Conservation (phyloP, 2,888 invertebrate genomes). For the Hipparchia semele region DNA sequence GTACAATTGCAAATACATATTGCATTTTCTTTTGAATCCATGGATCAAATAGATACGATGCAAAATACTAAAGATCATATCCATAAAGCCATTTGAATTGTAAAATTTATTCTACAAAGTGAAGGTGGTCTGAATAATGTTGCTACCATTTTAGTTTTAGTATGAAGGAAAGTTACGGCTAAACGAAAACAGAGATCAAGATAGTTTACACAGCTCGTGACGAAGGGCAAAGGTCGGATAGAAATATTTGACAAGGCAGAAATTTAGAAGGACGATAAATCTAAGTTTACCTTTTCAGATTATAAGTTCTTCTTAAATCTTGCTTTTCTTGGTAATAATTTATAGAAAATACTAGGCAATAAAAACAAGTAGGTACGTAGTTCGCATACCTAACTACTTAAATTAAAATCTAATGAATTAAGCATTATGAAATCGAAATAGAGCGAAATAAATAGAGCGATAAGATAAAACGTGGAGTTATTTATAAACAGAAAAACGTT, state of each 20-base stretch:
- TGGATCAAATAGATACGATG: slow-evolving; percentile 1
- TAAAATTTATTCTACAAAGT: slow-evolving; percentile 15
- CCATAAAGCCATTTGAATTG: slow-evolving; percentile 6
- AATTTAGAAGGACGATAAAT: slow-evolving; percentile 7
- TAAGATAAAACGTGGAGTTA: slow-evolving; percentile 6
- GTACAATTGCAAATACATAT: neutral
- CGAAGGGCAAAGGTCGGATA: slow-evolving; percentile 58
- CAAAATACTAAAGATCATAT: slow-evolving; percentile 7
- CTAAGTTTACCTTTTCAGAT: slow-evolving; percentile 9
- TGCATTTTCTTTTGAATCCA: slow-evolving; percentile 1
- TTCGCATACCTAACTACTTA: neutral
- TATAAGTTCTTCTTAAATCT: slow-evolving; percentile 1
- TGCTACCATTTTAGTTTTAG: slow-evolving; percentile 25
- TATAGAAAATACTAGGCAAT: neutral
- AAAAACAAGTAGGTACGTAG: neutral
- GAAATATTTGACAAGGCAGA: slow-evolving; percentile 45
- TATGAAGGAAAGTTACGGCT: slow-evolving; percentile 11
- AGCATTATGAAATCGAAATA: neutral
- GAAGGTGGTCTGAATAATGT: slow-evolving; percentile 17
- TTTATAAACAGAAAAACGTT: slow-evolving; percentile 15
- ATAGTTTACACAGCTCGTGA: slow-evolving; percentile 69
- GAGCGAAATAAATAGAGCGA: slow-evolving; percentile 1
- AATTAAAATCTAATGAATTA: neutral
- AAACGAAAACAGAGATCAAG: slow-evolving; percentile 37
- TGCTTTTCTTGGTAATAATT: neutral